phyloP scores from a whole-genome alignment of 1,140 invertebrate species.

The Drosophila nigrodunni region DNA sequence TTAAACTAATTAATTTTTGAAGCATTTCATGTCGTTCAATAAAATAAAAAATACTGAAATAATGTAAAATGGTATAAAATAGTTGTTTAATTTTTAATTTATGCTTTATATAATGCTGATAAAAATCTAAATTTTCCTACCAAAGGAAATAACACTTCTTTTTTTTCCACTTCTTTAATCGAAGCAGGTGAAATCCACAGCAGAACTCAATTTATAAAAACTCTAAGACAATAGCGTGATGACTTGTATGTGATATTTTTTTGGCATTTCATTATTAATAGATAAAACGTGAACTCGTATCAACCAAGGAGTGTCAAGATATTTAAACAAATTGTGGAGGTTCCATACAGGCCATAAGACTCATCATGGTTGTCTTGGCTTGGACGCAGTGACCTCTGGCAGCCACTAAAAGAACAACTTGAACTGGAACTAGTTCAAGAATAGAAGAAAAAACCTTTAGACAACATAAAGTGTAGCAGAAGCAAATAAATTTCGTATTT shows the following conservation, averaged over 20 bases:
- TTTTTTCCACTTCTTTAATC: constrained; percentile 31
- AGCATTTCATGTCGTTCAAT: too few relatives aligned
- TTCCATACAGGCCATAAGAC: constrained; percentile 51
- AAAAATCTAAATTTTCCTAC: too few relatives aligned
- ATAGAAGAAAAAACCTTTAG: background rate
- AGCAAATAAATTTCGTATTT: constrained; percentile 71
- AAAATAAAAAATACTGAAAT: too few relatives aligned
- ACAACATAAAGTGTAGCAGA: constrained; percentile 57
- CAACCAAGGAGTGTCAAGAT: background rate
- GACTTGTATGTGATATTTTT: constrained; percentile 1
- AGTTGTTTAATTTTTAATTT: too few relatives aligned
- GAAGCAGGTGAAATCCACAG: constrained; percentile 15
- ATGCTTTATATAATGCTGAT: too few relatives aligned
- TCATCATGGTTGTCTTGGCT: constrained; percentile 54
- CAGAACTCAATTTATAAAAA: constrained; percentile 28
- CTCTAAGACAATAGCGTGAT: constrained; percentile 4
- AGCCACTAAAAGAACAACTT: constrained; percentile 31
- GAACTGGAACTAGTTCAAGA: background rate
- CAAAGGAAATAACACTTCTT: too few relatives aligned
- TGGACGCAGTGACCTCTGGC: constrained; percentile 60
- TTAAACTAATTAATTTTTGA: too few relatives aligned
- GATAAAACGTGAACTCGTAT: background rate
- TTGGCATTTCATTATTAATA: constrained; percentile 6
- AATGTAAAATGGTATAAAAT: too few relatives aligned
- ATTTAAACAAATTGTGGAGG: background rate